Evolutionary conservation across 2,113 vertebrate species (phyloP), one percentile per base, ranked within the genome.

Genomic region (Semicossyphus pulcher): DNA sequence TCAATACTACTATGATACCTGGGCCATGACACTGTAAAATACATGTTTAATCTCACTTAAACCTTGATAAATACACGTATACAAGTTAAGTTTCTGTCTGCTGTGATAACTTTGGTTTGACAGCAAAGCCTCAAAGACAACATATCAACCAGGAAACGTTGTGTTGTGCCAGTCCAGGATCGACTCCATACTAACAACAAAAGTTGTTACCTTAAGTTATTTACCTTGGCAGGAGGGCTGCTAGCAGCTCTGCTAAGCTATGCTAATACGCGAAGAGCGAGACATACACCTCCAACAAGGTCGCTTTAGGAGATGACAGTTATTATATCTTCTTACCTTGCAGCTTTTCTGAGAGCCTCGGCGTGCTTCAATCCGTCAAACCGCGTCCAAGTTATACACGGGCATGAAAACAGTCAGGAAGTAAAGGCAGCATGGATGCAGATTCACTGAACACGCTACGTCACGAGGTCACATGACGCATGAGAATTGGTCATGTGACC

Each of bases 171-270:
- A n/a, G n/a, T n/a, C n/a, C n/a, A n/a, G n/a, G n/a, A n/a, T n/a
- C n/a, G n/a, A n/a, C n/a, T n/a, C n/a, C 18, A 7, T 44, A 7
- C 16, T 8, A 20, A 42, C 18, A 42, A 42, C 18, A 42, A 12
- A 42, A n/a, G n/a, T n/a, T n/a, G 14, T 31, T 16, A 4, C 14
- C 12, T 7, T 1, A 14, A 4, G 20, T 34, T 32, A 7, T 29
- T 72, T 20, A 37, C n/a, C 7, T 41, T 58, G 6, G 23, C 49
- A 34, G 37, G 51, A 11, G 8, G 4, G 16, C 15, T 28, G 57
- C 45, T 37, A 71, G 52, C 44, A 34, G 21, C 16, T n/a, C 1
- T 15, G 28, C 63, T 59, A 72, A 34, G 28, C 57, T 70, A 49
- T 61, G 60, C 69, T 80, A 75, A 67, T 2, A 4, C 32, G 16